phyloP scores from a whole-genome alignment of 2,797 vertebrate species.

The Meriones psammophilus region DNA sequence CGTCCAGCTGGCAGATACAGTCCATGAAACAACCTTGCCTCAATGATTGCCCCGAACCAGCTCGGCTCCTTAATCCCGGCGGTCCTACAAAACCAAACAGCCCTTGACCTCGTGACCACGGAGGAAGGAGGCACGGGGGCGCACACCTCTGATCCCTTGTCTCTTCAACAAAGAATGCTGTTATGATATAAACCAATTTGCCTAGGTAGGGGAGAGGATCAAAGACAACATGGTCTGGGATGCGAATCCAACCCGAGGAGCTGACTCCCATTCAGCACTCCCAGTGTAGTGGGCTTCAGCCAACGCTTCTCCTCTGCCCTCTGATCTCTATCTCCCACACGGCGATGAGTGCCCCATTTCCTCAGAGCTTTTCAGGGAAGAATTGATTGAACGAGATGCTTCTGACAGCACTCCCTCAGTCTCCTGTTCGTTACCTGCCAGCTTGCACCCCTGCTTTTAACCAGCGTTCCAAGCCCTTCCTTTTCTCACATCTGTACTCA shows the following conservation, averaged over 20 bases:
- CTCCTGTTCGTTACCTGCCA: background rate
- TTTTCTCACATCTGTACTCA: background rate
- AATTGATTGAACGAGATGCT: background rate
- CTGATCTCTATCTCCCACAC: background rate
- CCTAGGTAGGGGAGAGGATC: background rate
- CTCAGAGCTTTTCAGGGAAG: background rate
- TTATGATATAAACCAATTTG: background rate
- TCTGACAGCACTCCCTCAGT: background rate
- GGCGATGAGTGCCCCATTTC: background rate
- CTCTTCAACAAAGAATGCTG: background rate
- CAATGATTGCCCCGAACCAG: background rate
- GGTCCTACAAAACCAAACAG: background rate
- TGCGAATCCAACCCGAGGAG: background rate
- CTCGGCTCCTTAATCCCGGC: background rate
- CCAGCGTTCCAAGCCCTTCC: background rate
- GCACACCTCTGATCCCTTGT: background rate
- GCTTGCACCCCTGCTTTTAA: too few species aligned
- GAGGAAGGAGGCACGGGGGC: background rate
- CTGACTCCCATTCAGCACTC: too few species aligned
- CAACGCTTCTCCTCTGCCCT: background rate
- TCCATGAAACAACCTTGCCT: background rate
- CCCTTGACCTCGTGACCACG: background rate
- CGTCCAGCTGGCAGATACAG: background rate
- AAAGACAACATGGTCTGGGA: background rate
- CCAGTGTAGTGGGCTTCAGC: too few species aligned